Conservation (phyloP, 1,140 invertebrate species). For the Tetramorium simillimum region DNA sequence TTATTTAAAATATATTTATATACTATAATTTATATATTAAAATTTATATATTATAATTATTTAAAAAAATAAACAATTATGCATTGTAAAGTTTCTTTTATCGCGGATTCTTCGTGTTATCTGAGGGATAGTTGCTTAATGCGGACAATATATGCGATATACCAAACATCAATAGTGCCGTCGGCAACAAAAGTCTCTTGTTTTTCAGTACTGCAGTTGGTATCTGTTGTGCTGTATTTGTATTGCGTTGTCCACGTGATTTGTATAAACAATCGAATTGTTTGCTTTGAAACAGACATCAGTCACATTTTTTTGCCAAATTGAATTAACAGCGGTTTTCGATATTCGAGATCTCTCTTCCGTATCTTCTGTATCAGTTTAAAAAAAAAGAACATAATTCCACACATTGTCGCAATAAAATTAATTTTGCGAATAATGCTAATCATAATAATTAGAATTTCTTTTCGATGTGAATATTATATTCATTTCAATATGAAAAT, state of each 20-base stretch:
- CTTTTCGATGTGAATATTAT: background rate
- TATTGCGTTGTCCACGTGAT: slow-evolving; percentile 38
- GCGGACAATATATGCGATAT: slow-evolving; percentile 1
- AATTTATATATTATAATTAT: slow-evolving; percentile 26
- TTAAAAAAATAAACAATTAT: background rate
- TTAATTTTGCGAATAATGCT: slow-evolving; percentile 7
- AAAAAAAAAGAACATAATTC: slow-evolving; percentile 20
- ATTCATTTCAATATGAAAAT: background rate
- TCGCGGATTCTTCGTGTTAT: background rate
- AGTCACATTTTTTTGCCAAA: slow-evolving; percentile 49
- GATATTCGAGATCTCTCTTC: slow-evolving; percentile 19
- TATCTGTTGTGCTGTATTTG: slow-evolving; percentile 29
- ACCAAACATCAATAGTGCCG: slow-evolving; percentile 27
- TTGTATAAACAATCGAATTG: slow-evolving; percentile 59
- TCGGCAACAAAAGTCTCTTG: slow-evolving; percentile 42
- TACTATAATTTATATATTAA: slow-evolving; percentile 7
- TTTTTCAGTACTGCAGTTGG: slow-evolving; percentile 40
- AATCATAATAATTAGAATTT: background rate
- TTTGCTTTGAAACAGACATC: slow-evolving; percentile 52
- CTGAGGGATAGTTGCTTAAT: background rate
- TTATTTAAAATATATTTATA: slow-evolving; percentile 4
- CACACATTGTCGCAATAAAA: background rate
- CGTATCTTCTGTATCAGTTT: background rate
- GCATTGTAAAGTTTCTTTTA: background rate
- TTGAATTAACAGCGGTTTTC: slow-evolving; percentile 49